phyloP scores from a whole-genome alignment of 2,888 invertebrate species.

The Macropis europaea region DNA sequence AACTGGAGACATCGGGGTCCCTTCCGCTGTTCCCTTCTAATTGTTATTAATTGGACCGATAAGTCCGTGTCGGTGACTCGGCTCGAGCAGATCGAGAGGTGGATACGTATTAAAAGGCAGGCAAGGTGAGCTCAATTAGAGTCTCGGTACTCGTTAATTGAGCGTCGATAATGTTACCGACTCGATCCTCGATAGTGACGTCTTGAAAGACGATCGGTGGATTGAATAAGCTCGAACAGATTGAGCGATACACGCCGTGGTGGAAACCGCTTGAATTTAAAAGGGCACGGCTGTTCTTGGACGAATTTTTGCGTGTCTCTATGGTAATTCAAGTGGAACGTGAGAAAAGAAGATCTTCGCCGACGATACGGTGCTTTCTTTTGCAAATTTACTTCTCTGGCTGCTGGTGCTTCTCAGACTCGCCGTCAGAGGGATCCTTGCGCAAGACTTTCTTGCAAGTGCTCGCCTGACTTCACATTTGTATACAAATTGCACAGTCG shows the following conservation, averaged over 20 bases:
- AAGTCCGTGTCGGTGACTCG: neutral
- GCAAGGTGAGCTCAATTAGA: slow-evolving; percentile 57
- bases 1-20: neutral
- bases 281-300: slow-evolving; percentile 22
- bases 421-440: too few species aligned
- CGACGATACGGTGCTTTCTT: neutral
- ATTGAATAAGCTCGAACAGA: too few species aligned
- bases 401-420: too few species aligned
- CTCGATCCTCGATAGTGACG: slow-evolving; percentile 9
- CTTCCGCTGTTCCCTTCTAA: slow-evolving; percentile 34
- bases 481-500: too few species aligned
- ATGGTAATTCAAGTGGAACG: slow-evolving; percentile 32
- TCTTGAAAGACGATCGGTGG: slow-evolving; percentile 29
- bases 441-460: too few species aligned
- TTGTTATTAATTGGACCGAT: slow-evolving; percentile 49
- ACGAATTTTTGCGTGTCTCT: slow-evolving; percentile 5
- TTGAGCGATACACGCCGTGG: slow-evolving; percentile 24
- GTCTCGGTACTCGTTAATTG: slow-evolving; percentile 48
- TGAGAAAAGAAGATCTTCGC: slow-evolving; percentile 24
- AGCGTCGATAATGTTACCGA: slow-evolving; percentile 35
- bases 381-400: too few species aligned
- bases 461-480: too few species aligned
- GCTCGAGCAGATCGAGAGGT: slow-evolving; percentile 32
- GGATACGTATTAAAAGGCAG: slow-evolving; percentile 32
- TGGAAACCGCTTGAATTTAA: slow-evolving; percentile 18